phyloP scores from a whole-genome alignment of 2,888 invertebrate genomes.

The Rhopalosiphum nymphaeae region DNA sequence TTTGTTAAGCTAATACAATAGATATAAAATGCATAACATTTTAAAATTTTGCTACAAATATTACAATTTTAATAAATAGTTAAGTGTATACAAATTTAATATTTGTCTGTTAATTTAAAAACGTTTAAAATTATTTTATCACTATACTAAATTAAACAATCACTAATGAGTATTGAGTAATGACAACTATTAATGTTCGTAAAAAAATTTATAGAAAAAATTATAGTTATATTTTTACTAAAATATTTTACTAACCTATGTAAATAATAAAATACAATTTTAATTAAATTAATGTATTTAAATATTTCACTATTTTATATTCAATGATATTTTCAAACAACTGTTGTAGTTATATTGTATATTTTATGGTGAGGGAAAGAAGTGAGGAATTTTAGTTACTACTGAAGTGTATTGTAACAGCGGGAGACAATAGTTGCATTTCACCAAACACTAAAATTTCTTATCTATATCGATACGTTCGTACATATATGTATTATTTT shows the following conservation, averaged over 20 bases:
- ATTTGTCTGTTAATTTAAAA: neutral
- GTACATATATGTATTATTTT: neutral
- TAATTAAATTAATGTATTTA: no score
- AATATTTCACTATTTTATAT: neutral
- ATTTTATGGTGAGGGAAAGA: neutral
- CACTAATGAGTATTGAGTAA: neutral
- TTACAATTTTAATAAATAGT: no score
- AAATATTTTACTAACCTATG: no score
- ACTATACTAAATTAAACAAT: neutral
- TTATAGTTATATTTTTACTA: neutral
- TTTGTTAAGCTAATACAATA: no score
- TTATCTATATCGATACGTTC: neutral
- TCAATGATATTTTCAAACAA: neutral
- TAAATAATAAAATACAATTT: no score
- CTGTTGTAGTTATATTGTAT: neutral
- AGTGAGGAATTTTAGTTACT: neutral
- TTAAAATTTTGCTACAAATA: no score
- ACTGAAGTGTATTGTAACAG: neutral
- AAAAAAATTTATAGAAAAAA: neutral
- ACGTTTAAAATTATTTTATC: neutral
- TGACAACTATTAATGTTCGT: neutral
- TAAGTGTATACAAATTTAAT: neutral
- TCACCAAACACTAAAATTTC: neutral
- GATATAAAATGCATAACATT: no score
- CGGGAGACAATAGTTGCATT: neutral